phyloP scores from a whole-genome alignment of 2,113 vertebrate genomes.

The Myotis lucifugus region DNA sequence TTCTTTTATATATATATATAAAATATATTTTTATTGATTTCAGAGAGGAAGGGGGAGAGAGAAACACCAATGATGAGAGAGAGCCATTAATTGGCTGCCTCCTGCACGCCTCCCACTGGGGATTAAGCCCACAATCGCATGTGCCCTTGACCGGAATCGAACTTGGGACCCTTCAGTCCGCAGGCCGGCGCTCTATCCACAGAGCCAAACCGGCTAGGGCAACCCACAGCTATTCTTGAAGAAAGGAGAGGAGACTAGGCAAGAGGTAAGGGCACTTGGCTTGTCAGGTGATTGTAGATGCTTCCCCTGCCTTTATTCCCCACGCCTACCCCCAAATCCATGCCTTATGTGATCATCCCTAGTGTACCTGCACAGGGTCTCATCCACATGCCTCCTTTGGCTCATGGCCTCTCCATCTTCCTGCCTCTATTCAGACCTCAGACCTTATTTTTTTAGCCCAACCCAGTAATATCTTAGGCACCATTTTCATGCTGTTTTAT shows the following conservation, averaged over 20 bases:
- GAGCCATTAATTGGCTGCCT: no score
- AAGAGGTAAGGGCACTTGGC: not conserved
- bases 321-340: fast-evolving
- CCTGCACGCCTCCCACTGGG: no score
- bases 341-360: fast-evolving
- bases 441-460: not conserved
- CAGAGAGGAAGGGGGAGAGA: no score
- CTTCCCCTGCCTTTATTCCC: not conserved
- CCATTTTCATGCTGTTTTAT: not conserved
- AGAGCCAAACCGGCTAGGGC: no score
- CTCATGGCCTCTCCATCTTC: not conserved
- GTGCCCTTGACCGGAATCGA: no score
- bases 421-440: not conserved
- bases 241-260: no score
- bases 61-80: no score
- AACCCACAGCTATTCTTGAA: not conserved
- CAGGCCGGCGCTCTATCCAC: no score
- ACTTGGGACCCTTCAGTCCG: no score
- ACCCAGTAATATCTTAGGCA: not conserved
- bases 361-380: fast-evolving
- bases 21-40: no score
- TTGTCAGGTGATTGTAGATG: not conserved
- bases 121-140: no score
- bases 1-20: no score
- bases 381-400: fast-evolving